These are phyloP conservation scores for Popillia japonica DNA, from an alignment of 1,140 invertebrate species.

Conservation along the genomic window DNA sequence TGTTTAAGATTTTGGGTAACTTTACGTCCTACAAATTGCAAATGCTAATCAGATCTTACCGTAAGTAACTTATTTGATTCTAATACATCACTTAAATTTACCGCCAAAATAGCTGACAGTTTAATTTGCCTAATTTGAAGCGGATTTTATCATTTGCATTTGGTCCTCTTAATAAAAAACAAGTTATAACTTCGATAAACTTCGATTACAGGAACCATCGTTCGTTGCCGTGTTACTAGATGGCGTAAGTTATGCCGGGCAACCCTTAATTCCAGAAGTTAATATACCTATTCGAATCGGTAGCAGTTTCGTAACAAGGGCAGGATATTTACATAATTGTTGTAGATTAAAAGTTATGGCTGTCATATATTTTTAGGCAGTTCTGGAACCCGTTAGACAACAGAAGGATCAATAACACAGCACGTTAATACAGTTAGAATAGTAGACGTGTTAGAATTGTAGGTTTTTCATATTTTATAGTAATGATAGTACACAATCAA, in stretches of 20 bases:
- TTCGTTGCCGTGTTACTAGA: neutral
- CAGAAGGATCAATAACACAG: neutral
- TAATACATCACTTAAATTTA: too few species aligned
- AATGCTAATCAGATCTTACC: too few species aligned
- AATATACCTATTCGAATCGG: slow-evolving; percentile 19
- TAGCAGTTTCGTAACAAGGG: slow-evolving; percentile 23
- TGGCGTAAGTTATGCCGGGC: neutral
- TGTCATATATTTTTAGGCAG: slow-evolving; percentile 14
- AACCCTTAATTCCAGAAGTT: neutral
- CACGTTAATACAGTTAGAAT: neutral
- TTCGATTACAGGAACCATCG: neutral
- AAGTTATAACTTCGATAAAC: neutral
- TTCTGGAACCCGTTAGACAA: neutral
- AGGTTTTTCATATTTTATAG: neutral
- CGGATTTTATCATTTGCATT: too few species aligned
- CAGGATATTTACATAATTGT: slow-evolving; percentile 28
- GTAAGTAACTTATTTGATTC: too few species aligned
- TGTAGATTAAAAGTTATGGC: slow-evolving; percentile 32
- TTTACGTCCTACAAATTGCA: too few species aligned
- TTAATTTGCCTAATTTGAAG: too few species aligned
- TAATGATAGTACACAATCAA: neutral
- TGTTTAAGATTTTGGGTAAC: too few species aligned
- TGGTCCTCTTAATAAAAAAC: too few species aligned
- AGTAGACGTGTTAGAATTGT: neutral
- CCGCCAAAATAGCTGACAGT: too few species aligned